Percentiles rank a stretch among this genome's conserved stretches.
phyloP scores from a whole-genome alignment of 1,140 invertebrate species.

The Ostrea edulis region DNA sequence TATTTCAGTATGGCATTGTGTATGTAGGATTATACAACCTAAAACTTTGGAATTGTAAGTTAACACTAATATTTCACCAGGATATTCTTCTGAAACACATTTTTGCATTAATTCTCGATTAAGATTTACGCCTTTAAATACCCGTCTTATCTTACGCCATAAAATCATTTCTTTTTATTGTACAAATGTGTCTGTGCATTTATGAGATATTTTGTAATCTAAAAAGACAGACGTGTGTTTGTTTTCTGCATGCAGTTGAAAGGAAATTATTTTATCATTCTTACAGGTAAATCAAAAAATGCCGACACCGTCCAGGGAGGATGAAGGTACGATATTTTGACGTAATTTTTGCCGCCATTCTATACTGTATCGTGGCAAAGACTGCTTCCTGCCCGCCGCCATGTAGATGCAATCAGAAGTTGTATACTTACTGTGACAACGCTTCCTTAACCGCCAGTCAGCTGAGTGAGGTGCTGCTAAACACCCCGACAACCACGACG shows the following conservation, averaged over 20 bases:
- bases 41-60: constrained; percentile 7
- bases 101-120: constrained; percentile 36
- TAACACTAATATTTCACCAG: constrained; percentile 26
- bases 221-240: constrained; percentile 4
- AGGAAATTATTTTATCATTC: neutral
- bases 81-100: constrained; percentile 1
- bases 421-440: constrained; percentile 63
- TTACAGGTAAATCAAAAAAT: constrained; percentile 36
- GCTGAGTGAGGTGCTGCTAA: constrained; percentile 26
- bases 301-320: constrained; percentile 20
- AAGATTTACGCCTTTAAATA: constrained; percentile 33
- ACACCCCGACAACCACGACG: constrained; percentile 49
- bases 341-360: neutral
- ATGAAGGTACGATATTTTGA: constrained; percentile 6
- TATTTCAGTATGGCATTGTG: neutral
- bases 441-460: constrained; percentile 32
- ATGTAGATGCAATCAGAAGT: constrained; percentile 58
- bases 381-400: constrained; percentile 50
- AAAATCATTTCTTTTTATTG: constrained; percentile 33
- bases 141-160: constrained; percentile 17
- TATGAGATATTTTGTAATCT: constrained; percentile 8
- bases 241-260: neutral
- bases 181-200: constrained; percentile 18
- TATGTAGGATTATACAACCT: neutral
- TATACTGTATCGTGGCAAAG: neutral